phyloP scores from a whole-genome alignment of 2,888 invertebrate genomes.

The Leptopilina drosophilae region DNA sequence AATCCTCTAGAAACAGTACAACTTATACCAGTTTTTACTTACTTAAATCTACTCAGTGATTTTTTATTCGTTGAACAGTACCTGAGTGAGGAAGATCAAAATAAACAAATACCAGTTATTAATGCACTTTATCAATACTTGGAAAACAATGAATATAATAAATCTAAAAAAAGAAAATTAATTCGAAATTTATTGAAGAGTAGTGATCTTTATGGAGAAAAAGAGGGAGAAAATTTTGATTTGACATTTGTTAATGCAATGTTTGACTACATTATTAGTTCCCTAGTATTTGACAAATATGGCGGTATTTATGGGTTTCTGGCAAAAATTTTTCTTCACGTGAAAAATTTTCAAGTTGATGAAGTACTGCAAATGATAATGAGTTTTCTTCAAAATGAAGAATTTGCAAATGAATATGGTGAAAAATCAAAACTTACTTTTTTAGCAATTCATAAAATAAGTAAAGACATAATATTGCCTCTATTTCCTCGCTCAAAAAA shows the following conservation, averaged over 20 bases:
- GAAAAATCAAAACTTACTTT: background rate
- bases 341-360: background rate
- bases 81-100: background rate
- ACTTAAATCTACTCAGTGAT: too few species aligned
- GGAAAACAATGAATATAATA: background rate
- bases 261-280: background rate
- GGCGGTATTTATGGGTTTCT: background rate
- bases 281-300: background rate
- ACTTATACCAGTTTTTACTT: too few species aligned
- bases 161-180: background rate
- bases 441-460: background rate
- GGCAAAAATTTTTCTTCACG: background rate
- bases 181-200: background rate
- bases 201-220: background rate
- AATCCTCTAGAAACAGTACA: too few species aligned
- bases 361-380: background rate
- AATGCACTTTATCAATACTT: background rate
- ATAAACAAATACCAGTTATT: background rate
- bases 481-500: background rate
- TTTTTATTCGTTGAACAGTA: too few species aligned
- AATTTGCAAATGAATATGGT: background rate
- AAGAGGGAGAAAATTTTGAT: background rate
- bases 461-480: background rate
- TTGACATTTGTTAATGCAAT: background rate
- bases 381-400: background rate